These are phyloP conservation scores for Xestia c-nigrum DNA, from an alignment of 2,888 invertebrate genomes.

Conservation along the genomic window DNA sequence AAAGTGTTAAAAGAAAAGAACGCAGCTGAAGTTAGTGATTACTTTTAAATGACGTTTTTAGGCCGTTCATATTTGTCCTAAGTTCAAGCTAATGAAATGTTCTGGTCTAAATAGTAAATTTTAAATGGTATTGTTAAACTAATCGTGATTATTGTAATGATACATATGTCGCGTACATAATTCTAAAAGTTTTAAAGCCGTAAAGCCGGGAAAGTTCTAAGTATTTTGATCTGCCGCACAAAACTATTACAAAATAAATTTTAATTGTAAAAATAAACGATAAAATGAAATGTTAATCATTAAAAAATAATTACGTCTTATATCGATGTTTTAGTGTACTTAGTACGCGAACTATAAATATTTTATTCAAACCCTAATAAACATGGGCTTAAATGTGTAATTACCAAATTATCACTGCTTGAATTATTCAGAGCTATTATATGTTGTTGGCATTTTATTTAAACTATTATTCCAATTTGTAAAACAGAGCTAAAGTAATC, in stretches of 20 bases:
- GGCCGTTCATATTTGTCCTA: not conserved
- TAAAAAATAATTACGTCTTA: conserved; percentile 51
- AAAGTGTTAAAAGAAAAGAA: not conserved
- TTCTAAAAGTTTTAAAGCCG: conserved; percentile 24
- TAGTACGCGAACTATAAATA: conserved; percentile 53
- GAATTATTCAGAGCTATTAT: conserved; percentile 71
- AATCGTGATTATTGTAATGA: not conserved
- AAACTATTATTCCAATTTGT: conserved; percentile 84
- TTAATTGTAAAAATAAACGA: conserved; percentile 33
- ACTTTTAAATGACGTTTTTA: not conserved
- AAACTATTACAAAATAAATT: conserved; percentile 28
- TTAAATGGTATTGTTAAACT: not conserved
- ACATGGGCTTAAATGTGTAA: conserved; percentile 46
- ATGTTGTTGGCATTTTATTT: conserved; percentile 88
- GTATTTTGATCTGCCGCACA: conserved; percentile 42
- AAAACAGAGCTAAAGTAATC: conserved; percentile 81
- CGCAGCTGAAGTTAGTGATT: not conserved
- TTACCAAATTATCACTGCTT: conserved; percentile 72
- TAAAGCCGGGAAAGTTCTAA: not conserved
- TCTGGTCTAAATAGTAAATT: not conserved
- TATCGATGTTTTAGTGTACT: conserved; percentile 58
- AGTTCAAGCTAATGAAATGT: conserved; percentile 5
- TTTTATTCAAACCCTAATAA: conserved; percentile 43
- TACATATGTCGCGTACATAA: not conserved
- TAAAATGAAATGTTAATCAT: conserved; percentile 49